Base-by-base conservation (phyloP, 2,797 vertebrate genomes). In the Coregonus suidteri region DNA sequence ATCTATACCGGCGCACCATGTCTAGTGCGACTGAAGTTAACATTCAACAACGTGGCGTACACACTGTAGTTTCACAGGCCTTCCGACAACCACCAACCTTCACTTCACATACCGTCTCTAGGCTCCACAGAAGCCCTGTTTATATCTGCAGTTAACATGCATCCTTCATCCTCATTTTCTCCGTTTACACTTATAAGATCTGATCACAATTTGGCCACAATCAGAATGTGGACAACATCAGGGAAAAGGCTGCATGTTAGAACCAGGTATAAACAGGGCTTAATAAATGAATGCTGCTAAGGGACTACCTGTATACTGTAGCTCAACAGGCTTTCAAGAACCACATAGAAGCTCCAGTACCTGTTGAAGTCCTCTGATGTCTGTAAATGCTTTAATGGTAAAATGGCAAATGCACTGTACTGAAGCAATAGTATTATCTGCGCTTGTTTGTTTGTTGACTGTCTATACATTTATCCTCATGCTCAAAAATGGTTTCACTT, bases 361-460 rank as follows among this genome's bases (percentile, higher is more conserved):
- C 64, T 75, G 75, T 78, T 82, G 41, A 71, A 25, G 25, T 25
- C 25, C 25, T 25, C 25, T 25, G 71, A 54, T 2, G 13, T 16
- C 35, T 47, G 82, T 83, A 78, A 70, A 81, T 76, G 79, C 74
- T 85, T 88, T 59, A 54, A 79, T 47, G 25, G 77, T 88, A 83
- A 84, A 69, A 81, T 64, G 64, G 73, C 69, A 73, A 62, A 84
- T 75, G 76, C 68, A 84, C 70, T 85, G 85, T 83, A 86, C 84
- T 73, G 67, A 74, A 75, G 81, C 84, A 90, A 88, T 86, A 86
- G 86, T 54, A 2, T 47, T 47, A 1, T 67, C 6, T 59, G 20
- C 51, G 52, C 30, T 35, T 73, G 52, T 54, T 56, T n/a, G 41
- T 9, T 47, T 47, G 41, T 9, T 47, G 67, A 41, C 35, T 70